Conservation (phyloP, 2,888 invertebrate genomes). For the Drosophila stalkeri region DNA sequence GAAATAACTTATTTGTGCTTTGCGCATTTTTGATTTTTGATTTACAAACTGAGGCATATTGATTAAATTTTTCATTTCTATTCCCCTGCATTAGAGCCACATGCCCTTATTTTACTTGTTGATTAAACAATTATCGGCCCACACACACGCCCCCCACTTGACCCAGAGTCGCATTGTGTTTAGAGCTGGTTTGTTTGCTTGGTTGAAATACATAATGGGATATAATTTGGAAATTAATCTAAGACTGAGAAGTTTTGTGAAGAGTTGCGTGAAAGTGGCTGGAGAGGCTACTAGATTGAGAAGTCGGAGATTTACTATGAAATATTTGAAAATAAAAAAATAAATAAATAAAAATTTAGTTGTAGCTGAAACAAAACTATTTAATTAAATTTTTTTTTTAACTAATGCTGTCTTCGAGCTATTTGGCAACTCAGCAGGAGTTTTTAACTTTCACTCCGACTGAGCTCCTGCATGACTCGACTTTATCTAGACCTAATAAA, state of each 20-base stretch:
- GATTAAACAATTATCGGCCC: constrained; percentile 5
- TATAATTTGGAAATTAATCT: not conserved
- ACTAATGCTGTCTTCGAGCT: too few species aligned
- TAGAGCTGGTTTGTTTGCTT: not conserved
- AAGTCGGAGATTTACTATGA: too few species aligned
- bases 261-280: too few species aligned
- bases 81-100: not conserved
- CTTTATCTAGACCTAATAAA: too few species aligned
- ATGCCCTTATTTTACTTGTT: constrained; percentile 3
- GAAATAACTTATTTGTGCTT: constrained; percentile 26
- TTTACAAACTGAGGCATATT: constrained; percentile 33
- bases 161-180: not conserved
- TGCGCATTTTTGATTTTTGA: constrained; percentile 24
- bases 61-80: not conserved
- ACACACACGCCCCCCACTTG: not conserved
- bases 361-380: too few species aligned
- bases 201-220: not conserved
- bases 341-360: too few species aligned
- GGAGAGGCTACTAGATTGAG: too few species aligned
- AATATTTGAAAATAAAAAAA: too few species aligned
- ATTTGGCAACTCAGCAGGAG: too few species aligned
- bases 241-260: not conserved
- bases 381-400: too few species aligned
- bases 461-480: too few species aligned
- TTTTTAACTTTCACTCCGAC: too few species aligned